Evolutionary conservation across 2,113 vertebrate species (phyloP).

Genomic region (Myotis davidii): DNA sequence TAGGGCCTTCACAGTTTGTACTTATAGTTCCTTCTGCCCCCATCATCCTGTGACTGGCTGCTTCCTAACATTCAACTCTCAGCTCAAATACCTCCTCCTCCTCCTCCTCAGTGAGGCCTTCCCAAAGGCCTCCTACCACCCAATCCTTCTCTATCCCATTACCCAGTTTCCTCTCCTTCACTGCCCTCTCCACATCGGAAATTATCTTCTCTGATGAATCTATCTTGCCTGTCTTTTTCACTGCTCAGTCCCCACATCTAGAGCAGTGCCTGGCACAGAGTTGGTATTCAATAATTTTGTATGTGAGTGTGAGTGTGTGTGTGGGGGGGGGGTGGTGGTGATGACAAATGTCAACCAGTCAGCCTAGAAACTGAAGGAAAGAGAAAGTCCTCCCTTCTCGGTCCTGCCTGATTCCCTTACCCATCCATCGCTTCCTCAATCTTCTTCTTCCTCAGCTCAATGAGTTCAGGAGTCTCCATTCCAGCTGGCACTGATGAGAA

Average conservation of each 20-base stretch:
- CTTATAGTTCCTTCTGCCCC: not conserved
- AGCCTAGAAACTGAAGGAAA: not conserved
- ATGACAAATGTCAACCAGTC: not conserved
- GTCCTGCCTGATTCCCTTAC: slow-evolving; percentile 79
- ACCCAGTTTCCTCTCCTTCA: not conserved
- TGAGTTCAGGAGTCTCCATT: slow-evolving; percentile 95
- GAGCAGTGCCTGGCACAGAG: not conserved
- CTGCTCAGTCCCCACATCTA: not conserved
- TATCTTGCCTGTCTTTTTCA: not conserved
- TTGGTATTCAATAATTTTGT: not conserved
- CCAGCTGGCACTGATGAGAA: slow-evolving; percentile 94
- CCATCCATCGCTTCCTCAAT: slow-evolving; percentile 97
- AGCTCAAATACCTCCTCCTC: not conserved
- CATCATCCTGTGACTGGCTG: not conserved
- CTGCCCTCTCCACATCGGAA: not conserved
- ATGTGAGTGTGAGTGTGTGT: not conserved
- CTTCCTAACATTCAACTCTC: not conserved
- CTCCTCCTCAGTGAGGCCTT: not conserved
- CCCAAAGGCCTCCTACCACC: not conserved
- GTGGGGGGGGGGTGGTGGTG: accelerated
- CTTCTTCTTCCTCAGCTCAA: slow-evolving; percentile 96
- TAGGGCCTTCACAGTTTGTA: not conserved
- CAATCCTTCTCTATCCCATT: not conserved
- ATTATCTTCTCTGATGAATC: not conserved
- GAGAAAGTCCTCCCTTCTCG: not conserved